phyloP scores from a whole-genome alignment of 2,113 vertebrate genomes.

The Clarias batrachus region DNA sequence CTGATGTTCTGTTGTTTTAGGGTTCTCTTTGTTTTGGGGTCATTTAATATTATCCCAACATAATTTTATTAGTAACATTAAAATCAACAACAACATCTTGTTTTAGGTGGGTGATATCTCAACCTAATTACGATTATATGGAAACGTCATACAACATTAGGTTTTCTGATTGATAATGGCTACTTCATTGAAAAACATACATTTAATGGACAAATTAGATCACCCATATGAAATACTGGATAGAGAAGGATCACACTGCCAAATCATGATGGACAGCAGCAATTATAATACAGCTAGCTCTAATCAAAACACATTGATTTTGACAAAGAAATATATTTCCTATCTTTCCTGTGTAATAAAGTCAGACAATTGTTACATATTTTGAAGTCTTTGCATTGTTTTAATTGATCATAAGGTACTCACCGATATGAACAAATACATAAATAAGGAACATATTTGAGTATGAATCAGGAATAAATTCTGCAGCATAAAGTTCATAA shows the following conservation, averaged over 20 bases:
- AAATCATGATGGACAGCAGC: slow-evolving; percentile 4
- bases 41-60: too few relatives aligned
- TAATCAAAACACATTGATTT: not conserved
- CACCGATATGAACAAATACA: not conserved
- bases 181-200: not conserved
- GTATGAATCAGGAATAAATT: not conserved
- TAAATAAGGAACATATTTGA: not conserved
- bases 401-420: too few relatives aligned
- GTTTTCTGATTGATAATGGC: not conserved
- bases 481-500: not conserved
- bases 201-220: not conserved
- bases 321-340: slow-evolving; percentile 1
- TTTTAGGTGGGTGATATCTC: too few relatives aligned
- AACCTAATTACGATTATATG: too few relatives aligned
- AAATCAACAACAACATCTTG: too few relatives aligned
- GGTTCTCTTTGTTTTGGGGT: too few relatives aligned
- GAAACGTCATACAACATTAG: too few relatives aligned
- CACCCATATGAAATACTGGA: not conserved
- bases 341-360: not conserved
- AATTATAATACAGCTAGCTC: not conserved
- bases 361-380: not conserved
- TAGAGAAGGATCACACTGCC: not conserved
- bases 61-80: too few relatives aligned
- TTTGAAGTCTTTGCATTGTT: not conserved
- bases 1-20: too few relatives aligned